Percentiles rank a stretch among this genome's conserved stretches.
Conservation (phyloP, 2,113 vertebrate species). For the Eretmochelys imbricata region DNA sequence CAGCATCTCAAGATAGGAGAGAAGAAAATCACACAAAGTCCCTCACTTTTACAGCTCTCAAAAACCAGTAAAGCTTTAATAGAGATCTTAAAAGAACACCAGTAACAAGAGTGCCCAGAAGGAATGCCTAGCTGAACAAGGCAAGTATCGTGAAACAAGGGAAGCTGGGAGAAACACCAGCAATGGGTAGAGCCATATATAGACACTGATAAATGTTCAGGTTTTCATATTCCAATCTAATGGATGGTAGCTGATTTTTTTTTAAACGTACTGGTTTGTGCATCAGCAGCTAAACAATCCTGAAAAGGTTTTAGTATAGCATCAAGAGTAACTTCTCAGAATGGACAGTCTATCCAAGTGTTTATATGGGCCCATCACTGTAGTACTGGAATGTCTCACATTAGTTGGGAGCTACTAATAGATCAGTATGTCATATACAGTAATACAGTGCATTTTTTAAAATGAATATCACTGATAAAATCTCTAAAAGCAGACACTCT, state of each 20-base stretch:
- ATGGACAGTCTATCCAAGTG: conserved; percentile 20
- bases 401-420: conserved; percentile 23
- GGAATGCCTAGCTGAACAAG: neutral
- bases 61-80: neutral
- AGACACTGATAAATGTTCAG: conserved; percentile 26
- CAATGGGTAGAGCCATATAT: neutral
- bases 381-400: conserved; percentile 38
- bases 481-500: conserved; percentile 16
- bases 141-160: neutral
- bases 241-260: conserved; percentile 51
- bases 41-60: neutral
- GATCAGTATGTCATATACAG: conserved; percentile 18
- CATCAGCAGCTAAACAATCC: conserved; percentile 68
- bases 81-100: neutral
- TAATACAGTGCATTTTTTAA: conserved; percentile 27
- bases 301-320: conserved; percentile 52
- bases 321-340: conserved; percentile 64
- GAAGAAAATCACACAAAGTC: neutral
- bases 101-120: fast-evolving
- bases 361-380: conserved; percentile 16
- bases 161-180: neutral
- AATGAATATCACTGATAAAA: neutral
- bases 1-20: neutral
- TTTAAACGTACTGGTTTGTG: conserved; percentile 50
- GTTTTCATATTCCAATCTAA: conserved; percentile 53